A percentile compares a stretch with the other conserved stretches of the same genome.
phyloP scores from a whole-genome alignment of 1,140 invertebrate species.

The Kradibia gibbosae region DNA sequence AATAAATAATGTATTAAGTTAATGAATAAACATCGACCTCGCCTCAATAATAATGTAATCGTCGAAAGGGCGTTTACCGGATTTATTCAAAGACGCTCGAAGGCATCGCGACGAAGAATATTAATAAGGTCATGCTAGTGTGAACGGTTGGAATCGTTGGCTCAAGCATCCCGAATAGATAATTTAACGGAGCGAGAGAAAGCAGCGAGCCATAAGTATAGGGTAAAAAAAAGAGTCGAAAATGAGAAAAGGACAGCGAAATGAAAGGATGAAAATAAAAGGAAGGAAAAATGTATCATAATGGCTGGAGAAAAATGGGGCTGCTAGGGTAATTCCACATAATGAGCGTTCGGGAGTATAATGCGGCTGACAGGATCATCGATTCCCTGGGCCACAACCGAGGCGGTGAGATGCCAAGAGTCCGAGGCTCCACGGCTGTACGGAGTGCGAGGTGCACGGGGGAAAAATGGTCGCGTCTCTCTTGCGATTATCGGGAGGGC shows the following conservation, averaged over 20 bases:
- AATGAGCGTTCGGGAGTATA: conserved; percentile 42
- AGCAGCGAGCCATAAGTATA: neutral
- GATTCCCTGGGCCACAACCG: conserved; percentile 13
- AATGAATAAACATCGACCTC: neutral
- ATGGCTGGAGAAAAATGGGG: conserved; percentile 21
- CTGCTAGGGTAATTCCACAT: conserved; percentile 39
- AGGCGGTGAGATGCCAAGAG: neutral
- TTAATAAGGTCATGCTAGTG: neutral
- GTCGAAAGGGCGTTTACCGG: neutral
- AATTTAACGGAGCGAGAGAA: neutral
- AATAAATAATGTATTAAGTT: neutral
- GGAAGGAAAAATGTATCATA: conserved; percentile 23
- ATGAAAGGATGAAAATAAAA: too few species aligned
- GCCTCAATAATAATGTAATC: neutral
- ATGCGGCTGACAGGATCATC: conserved; percentile 43
- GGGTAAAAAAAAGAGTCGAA: conserved; percentile 2
- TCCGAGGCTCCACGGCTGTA: neutral
- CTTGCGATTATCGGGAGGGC: conserved; percentile 28
- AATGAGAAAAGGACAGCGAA: too few species aligned
- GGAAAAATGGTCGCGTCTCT: conserved; percentile 32
- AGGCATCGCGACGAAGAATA: conserved; percentile 7
- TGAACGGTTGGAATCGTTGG: neutral
- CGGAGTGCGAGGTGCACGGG: neutral
- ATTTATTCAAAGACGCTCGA: neutral
- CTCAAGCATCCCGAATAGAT: conserved; percentile 17